These are phyloP conservation scores for Spodoptera littoralis DNA, from an alignment of 2,888 invertebrate genomes.

Conservation along the genomic window DNA sequence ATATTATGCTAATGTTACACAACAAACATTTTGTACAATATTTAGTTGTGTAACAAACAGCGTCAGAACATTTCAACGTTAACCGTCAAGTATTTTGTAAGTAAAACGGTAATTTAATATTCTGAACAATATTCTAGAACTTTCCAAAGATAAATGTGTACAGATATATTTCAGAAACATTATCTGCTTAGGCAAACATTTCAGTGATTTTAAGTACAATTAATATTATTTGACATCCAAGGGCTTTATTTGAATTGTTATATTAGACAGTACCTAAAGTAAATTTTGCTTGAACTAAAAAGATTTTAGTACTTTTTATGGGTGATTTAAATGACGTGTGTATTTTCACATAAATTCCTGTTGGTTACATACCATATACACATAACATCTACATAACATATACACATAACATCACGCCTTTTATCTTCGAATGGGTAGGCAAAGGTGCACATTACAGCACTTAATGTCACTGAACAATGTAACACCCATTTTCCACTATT, in stretches of 20 bases:
- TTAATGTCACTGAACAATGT: too few relatives aligned
- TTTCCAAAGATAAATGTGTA: constrained; percentile 26
- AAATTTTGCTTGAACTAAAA: constrained; percentile 29
- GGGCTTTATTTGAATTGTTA: constrained; percentile 28
- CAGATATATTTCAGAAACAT: constrained; percentile 30
- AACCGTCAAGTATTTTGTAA: constrained; percentile 22
- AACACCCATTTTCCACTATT: too few relatives aligned
- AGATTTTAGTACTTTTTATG: constrained; percentile 22
- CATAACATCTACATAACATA: constrained; percentile 5
- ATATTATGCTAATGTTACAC: too few relatives aligned
- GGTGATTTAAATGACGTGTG: constrained; percentile 31
- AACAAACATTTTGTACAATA: too few relatives aligned
- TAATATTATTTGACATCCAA: constrained; percentile 44
- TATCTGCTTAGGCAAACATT: constrained; percentile 35
- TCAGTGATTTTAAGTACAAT: constrained; percentile 50
- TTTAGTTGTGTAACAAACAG: too few relatives aligned
- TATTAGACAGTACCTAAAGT: too few relatives aligned
- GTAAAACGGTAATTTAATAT: background rate
- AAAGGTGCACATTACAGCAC: too few relatives aligned
- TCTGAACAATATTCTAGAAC: constrained; percentile 24
- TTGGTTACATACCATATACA: constrained; percentile 5
- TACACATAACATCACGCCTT: too few relatives aligned
- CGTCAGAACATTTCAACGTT: constrained; percentile 16
- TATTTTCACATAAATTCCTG: constrained; percentile 16
- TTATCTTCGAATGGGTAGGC: too few relatives aligned